These are phyloP conservation scores for Zeugodacus cucurbitae DNA, from an alignment of 1,140 invertebrate genomes.

Conservation along the genomic window DNA sequence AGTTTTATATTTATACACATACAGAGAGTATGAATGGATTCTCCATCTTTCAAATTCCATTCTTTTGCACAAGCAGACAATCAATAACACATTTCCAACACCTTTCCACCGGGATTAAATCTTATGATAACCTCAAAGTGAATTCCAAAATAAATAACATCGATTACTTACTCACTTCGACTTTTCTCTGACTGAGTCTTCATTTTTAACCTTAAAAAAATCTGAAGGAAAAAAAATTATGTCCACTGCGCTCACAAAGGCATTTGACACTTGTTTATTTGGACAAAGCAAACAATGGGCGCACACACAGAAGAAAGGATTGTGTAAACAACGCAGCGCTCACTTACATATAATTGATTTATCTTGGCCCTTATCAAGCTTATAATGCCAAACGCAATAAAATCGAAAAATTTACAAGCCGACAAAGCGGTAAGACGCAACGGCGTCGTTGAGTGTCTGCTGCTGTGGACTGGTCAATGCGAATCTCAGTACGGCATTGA, in stretches of 20 bases:
- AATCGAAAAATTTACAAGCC: not conserved
- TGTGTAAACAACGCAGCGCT: not conserved
- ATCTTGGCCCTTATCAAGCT: not conserved
- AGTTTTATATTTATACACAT: too few species aligned
- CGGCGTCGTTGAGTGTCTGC: not conserved
- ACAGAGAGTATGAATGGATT: too few species aligned
- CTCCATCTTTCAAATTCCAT: too few species aligned
- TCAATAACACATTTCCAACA: not conserved
- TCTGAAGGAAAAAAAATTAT: not conserved
- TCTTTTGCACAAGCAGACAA: not conserved
- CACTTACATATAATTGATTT: conserved; percentile 4
- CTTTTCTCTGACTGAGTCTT: not conserved
- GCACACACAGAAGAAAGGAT: not conserved
- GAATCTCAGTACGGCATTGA: not conserved
- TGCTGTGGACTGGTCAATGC: not conserved
- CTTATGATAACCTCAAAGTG: not conserved
- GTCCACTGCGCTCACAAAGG: not conserved
- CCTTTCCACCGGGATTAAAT: not conserved
- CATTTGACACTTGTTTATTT: not conserved
- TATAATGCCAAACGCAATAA: not conserved
- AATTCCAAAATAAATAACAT: not conserved
- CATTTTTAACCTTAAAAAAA: not conserved
- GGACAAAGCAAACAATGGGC: not conserved
- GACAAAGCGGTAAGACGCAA: not conserved
- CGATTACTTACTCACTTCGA: not conserved